Conservation (phyloP, 2,113 vertebrate genomes). For the Rynchops niger region DNA sequence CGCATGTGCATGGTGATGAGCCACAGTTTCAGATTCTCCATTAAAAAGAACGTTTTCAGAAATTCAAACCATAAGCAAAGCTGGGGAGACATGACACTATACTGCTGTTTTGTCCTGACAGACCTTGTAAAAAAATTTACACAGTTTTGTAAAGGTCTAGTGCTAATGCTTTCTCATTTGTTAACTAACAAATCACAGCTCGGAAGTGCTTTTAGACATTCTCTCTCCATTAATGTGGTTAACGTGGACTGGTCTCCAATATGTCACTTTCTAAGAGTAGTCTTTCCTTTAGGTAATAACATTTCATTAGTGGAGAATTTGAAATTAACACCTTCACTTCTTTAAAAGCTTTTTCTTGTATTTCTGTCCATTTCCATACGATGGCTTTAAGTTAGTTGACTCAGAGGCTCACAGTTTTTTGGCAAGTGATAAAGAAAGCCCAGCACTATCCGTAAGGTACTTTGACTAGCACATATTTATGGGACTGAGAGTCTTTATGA, state of each 20-base stretch:
- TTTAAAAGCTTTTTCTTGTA: slow-evolving; percentile 48
- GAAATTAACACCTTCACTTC: neutral
- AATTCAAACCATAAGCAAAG: neutral
- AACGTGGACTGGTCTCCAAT: neutral
- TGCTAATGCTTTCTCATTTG: neutral
- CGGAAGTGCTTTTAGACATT: neutral
- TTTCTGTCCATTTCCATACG: neutral
- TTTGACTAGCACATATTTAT: neutral
- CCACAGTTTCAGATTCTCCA: neutral
- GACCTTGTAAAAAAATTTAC: neutral
- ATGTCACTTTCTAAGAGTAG: neutral
- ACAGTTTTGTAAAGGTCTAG: neutral
- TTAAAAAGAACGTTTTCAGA: neutral
- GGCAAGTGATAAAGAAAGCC: neutral
- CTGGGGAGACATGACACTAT: neutral
- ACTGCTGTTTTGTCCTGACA: neutral
- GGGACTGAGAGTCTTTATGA: neutral
- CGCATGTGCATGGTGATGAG: neutral
- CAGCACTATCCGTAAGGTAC: neutral
- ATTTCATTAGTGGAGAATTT: neutral
- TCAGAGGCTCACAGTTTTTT: neutral
- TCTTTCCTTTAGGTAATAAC: neutral
- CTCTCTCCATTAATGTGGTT: neutral
- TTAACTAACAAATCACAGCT: neutral
- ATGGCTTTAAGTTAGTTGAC: neutral